phyloP scores from a whole-genome alignment of 2,113 vertebrate species.

The Oenanthe melanoleuca region DNA sequence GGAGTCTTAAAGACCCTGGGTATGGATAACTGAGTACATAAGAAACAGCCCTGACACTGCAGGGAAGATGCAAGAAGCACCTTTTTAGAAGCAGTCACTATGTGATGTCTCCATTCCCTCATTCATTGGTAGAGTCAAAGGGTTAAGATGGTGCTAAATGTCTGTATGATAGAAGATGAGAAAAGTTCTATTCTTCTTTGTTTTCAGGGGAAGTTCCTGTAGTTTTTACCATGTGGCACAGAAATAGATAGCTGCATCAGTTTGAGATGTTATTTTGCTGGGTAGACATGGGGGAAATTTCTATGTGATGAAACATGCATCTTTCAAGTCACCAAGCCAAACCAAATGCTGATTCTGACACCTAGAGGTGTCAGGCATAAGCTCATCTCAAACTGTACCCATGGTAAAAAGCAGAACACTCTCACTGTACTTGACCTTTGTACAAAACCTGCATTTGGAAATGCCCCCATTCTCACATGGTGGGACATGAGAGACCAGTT shows the following conservation, averaged over 20 bases:
- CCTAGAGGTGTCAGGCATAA: neutral
- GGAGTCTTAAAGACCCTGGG: neutral
- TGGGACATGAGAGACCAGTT: neutral
- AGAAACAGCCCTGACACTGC: neutral
- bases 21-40: neutral
- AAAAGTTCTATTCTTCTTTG: neutral
- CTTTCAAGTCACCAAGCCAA: neutral
- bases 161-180: neutral
- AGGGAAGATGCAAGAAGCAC: neutral
- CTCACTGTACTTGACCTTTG: neutral
- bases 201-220: neutral
- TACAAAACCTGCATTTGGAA: neutral
- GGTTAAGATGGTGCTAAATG: neutral
- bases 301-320: neutral
- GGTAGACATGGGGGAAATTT: neutral
- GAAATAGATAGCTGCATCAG: neutral
- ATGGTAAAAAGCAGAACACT: neutral
- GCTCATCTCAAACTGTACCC: neutral
- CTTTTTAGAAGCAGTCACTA: neutral
- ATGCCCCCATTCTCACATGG: neutral
- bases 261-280: neutral
- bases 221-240: neutral
- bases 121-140: neutral
- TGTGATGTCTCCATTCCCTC: neutral
- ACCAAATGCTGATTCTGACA: conserved; percentile 8